Evolutionary conservation across 1,140 invertebrate genomes (phyloP).

Genomic region (Lethocerus indicus): DNA sequence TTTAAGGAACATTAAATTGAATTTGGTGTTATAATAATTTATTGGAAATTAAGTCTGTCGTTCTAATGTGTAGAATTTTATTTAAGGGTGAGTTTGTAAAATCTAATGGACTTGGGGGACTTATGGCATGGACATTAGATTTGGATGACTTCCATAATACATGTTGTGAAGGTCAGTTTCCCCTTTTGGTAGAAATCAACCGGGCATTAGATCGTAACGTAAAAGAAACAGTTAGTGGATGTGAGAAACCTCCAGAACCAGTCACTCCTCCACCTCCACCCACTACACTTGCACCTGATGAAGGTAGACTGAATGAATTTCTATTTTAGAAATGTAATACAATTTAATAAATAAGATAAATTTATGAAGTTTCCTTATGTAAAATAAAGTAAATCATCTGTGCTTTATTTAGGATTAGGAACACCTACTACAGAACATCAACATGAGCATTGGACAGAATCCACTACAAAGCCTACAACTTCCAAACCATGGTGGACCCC

Average conservation of each 20-base stretch:
- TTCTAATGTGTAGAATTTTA: too few species aligned
- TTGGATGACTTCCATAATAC: constrained; percentile 74
- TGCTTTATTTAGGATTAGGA: not conserved
- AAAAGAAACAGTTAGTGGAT: constrained; percentile 30
- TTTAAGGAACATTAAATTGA: not conserved
- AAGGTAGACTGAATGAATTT: not conserved
- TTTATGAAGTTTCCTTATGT: not conserved
- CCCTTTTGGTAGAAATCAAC: constrained; percentile 54
- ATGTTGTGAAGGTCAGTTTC: constrained; percentile 57
- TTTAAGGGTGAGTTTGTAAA: constrained; percentile 49
- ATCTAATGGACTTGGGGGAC: constrained; percentile 52
- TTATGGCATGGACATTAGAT: constrained; percentile 80
- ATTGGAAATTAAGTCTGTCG: too few species aligned
- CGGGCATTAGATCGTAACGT: constrained; percentile 40
- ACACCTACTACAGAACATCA: constrained; percentile 11
- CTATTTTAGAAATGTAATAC: not conserved
- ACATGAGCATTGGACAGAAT: constrained; percentile 11
- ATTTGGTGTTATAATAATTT: not conserved
- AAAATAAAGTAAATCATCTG: not conserved
- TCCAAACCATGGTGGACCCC: constrained; percentile 14
- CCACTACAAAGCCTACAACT: constrained; percentile 20
- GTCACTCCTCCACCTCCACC: constrained; percentile 55
- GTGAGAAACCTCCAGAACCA: constrained; percentile 42
- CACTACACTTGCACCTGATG: constrained; percentile 29
- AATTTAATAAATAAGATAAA: not conserved